phyloP scores from a whole-genome alignment of 2,888 invertebrate species.

The Hemicrepidius hirtus region DNA sequence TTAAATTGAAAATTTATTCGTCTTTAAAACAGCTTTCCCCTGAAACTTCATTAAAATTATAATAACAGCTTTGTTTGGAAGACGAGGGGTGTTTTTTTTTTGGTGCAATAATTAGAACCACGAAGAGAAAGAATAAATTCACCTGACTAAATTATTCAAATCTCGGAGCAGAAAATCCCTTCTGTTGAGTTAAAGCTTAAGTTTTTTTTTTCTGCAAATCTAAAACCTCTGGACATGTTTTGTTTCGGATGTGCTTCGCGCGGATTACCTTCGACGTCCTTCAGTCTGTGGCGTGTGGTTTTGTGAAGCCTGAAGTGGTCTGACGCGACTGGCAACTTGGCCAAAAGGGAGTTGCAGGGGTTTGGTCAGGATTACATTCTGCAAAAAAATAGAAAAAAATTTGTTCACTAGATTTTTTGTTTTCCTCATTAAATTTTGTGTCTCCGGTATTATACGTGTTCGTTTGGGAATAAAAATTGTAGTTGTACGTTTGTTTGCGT shows the following conservation, averaged over 20 bases:
- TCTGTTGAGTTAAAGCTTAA: conserved; percentile 45
- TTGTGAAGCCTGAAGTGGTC: conserved; percentile 49
- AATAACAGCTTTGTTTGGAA: neutral
- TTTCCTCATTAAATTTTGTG: conserved; percentile 35
- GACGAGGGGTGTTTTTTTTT: neutral
- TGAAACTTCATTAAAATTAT: conserved; percentile 3
- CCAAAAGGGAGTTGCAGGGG: conserved; percentile 42
- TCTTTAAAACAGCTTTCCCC: neutral
- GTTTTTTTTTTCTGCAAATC: conserved; percentile 47
- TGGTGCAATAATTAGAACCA: conserved; percentile 13
- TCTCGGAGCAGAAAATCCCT: conserved; percentile 33
- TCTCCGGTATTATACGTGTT: conserved; percentile 11
- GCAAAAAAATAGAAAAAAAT: conserved; percentile 35
- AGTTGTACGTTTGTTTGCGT: neutral
- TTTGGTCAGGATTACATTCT: conserved; percentile 39
- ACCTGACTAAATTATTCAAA: conserved; percentile 34
- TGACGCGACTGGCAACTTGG: conserved; percentile 47
- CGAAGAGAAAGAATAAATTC: conserved; percentile 29
- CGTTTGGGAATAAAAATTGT: conserved; percentile 11
- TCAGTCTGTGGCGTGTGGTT: conserved; percentile 58
- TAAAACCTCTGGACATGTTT: conserved; percentile 60
- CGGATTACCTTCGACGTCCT: conserved; percentile 61
- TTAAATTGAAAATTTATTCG: neutral
- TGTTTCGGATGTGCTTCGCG: conserved; percentile 59
- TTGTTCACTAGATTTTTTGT: conserved; percentile 17